phyloP scores from a whole-genome alignment of 2,113 vertebrate species.

The Zosterops hypoxanthus region DNA sequence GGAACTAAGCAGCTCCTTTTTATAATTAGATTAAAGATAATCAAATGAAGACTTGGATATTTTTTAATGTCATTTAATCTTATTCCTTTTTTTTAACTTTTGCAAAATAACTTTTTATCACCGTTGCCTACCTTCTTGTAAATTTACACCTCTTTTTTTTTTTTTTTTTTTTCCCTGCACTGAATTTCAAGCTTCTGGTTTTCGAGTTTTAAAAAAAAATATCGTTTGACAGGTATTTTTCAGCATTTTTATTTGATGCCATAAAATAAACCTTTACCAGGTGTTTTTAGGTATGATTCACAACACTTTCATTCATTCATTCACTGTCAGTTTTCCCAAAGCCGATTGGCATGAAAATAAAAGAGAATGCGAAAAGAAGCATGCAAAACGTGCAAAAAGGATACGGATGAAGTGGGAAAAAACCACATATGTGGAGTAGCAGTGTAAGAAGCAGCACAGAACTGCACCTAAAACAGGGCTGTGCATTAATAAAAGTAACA shows the following conservation, averaged over 20 bases:
- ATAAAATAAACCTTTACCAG: constrained; percentile 56
- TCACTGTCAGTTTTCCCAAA: constrained; percentile 10
- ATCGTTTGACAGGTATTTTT: constrained; percentile 31
- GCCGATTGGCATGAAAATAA: neutral
- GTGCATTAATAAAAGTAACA: neutral
- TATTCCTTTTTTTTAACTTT: neutral
- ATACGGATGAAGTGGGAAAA: neutral
- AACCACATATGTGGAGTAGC: neutral
- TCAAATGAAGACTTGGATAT: constrained; percentile 74
- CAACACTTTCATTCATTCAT: neutral
- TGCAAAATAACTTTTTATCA: constrained; percentile 51
- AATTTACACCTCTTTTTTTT: constrained; percentile 24
- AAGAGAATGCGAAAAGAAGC: neutral
- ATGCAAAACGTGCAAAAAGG: neutral
- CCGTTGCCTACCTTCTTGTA: constrained; percentile 32
- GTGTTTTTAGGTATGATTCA: neutral
- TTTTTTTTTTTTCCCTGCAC: neutral
- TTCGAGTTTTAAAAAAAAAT: constrained; percentile 19
- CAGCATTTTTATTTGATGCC: constrained; percentile 47
- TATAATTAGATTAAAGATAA: constrained; percentile 82
- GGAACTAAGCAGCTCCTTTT: constrained; percentile 68
- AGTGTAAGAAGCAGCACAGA: neutral
- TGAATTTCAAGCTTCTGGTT: constrained; percentile 36
- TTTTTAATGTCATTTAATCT: constrained; percentile 75
- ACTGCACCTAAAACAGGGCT: neutral